A percentile compares a stretch with the other conserved stretches of the same genome.
Evolutionary conservation across 2,113 vertebrate species (phyloP).

Genomic region (Cairina moschata): DNA sequence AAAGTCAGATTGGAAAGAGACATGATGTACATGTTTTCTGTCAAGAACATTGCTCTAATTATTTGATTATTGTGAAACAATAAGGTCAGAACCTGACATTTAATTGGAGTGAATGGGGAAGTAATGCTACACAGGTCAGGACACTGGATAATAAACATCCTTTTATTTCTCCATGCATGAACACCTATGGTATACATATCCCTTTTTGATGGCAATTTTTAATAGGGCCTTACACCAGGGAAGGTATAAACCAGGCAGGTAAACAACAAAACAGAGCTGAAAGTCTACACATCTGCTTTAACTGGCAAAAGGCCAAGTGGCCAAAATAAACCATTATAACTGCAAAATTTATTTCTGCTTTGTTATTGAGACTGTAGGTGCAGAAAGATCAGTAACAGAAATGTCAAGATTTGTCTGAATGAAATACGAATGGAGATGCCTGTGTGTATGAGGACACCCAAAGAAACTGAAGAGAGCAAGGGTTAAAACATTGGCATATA

Average conservation of each 20-base stretch:
- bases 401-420: not conserved
- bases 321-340: not conserved
- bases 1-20: not conserved
- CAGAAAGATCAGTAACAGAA: not conserved
- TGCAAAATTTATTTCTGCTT: not conserved
- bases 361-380: not conserved
- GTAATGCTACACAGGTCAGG: not conserved
- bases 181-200: not conserved
- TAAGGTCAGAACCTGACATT: not conserved
- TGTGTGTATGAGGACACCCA: not conserved
- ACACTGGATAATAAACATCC: not conserved
- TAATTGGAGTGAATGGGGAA: accelerated
- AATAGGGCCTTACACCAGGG: not conserved
- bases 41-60: not conserved
- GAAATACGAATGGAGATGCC: not conserved
- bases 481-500: not conserved
- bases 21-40: not conserved
- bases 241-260: not conserved
- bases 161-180: not conserved
- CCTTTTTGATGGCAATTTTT: not conserved
- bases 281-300: not conserved
- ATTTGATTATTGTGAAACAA: not conserved
- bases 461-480: not conserved
- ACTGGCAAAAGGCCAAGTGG: not conserved
- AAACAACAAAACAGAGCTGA: not conserved